Evolutionary conservation across 1,140 invertebrate species (phyloP).

Genomic region (Panagrolaimus sp.): DNA sequence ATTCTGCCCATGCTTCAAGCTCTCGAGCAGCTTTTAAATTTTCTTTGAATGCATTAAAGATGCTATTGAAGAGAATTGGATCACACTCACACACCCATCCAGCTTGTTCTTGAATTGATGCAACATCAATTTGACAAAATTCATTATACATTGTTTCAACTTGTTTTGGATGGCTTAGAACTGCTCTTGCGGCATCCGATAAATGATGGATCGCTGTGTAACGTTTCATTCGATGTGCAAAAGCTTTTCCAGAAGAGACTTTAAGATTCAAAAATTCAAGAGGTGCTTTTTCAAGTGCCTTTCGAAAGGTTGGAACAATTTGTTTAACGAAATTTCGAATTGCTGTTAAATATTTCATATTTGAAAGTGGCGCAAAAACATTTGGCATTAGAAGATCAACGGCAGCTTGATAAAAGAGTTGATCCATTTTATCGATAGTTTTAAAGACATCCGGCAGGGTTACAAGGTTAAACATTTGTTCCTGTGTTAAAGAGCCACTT

Average conservation of each 20-base stretch:
- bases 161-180: background rate
- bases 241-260: background rate
- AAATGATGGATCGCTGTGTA: conserved; percentile 7
- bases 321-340: background rate
- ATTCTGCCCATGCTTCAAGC: conserved; percentile 90
- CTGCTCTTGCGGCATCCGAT: background rate
- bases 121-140: background rate
- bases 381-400: conserved; percentile 2
- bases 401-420: conserved; percentile 2
- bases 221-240: background rate
- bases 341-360: background rate
- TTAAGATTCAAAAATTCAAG: background rate
- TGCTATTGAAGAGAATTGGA: conserved; percentile 61
- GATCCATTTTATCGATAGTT: background rate
- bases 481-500: background rate
- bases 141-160: conserved; percentile 7
- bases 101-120: conserved; percentile 61
- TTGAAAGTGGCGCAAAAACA: background rate
- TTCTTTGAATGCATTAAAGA: conserved; percentile 39
- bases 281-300: background rate
- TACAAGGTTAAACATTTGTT: background rate
- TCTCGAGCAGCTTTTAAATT: conserved; percentile 81
- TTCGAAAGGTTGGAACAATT: background rate
- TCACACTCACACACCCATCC: conserved; percentile 77
- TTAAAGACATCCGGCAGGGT: background rate